Base-by-base conservation (phyloP, 2,113 vertebrate genomes). In the Dipodomys ordii region DNA sequence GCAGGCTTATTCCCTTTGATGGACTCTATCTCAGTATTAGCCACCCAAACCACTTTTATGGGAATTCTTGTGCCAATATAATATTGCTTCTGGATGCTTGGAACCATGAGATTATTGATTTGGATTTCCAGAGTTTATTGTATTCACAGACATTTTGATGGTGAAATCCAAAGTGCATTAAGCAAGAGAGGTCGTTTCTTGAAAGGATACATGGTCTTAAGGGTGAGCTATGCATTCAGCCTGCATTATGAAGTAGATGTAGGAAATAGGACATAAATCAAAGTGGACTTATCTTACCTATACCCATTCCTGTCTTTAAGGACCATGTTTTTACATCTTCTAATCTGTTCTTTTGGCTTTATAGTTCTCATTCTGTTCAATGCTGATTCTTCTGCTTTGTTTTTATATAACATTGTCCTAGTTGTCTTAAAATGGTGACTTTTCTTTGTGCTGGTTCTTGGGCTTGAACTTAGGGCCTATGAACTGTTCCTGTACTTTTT, bases 101-200 rank as follows among this genome's bases (percentile, higher is more conserved):
- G 35, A 88, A 32, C 27, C 49, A 77, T 80, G n/a, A 87, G 23
- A 49, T 93, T 71, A 44, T 22, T 16, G 27, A 68, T 81, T 81
- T 68, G 44, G 12, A 3, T 44, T 73, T 74, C 30, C 25, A 10
- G 71, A 74, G 44, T 72, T 86, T 22, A 44, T 88, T 69, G 49
- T 80, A 65, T 30, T 35, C 78, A 82, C 22, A 82, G 27, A 86
- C 79, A 88, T 71, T 78, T 49, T 95, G 76, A 46, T 82, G 39
- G 10, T 79, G 53, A 86, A 83, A 91, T 71, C 25, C 60, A 83
- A 86, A 83, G 12, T 79, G 3, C 15, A 13, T 30, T 77, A 87
- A 80, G 5, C 32, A 83, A 92, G 88, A 74, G 4, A 30, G 32
- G 20, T 39, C 32, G 44, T 65, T 87, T 7, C 23, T 30, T 76